Base-by-base conservation (phyloP, 2,113 vertebrate genomes). In the Triplophysa tibetana region DNA sequence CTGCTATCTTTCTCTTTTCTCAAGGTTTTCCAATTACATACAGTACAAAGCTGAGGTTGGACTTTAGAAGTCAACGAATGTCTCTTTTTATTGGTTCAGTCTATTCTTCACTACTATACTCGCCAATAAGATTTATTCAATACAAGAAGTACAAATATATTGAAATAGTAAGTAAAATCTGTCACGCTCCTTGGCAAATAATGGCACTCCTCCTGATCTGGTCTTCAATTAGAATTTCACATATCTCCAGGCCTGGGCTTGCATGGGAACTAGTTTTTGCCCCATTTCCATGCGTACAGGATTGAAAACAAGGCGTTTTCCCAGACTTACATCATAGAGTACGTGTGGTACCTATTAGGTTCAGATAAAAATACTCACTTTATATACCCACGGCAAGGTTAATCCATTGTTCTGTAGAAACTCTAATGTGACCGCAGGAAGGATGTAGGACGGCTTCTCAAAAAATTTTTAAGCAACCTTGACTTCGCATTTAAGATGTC, bases 351-450 rank as follows among this genome's bases (percentile, higher is more conserved):
- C 6, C 2, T 21, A 60, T 5, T 21, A 23, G 19, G 33, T 56
- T 73, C n/a, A 61, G 54, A 60, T 73, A 73, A 60, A 60, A 73
- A 73, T 60, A 60, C 54, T n/a, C n/a, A 8, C 33, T 58, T 43
- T 8, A 24, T 24, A 4, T 17, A 60, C 70, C 70, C 33, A 73
- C 0, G 13, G 54, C 54, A 43, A 73, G 70, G 54, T 73, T 61
- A 43, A 24, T 16, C 58, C 54, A 43, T 60, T 73, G 70, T 61
- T 43, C 70, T 60, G 29, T 73, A 23, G n/a, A 73, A 72, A 38
- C 52, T 38, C 10, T 58, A 58, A 60, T 17, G 70, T 72, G 70
- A 58, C 52, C 29, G 38, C 26, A 41, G 4, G 48, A 60, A 61
- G 70, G 70, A 43, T 61, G 8, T 61, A 23, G 33, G 54, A n/a